phyloP scores from a whole-genome alignment of 1,140 invertebrate genomes.

The Medauroidea extradentata region DNA sequence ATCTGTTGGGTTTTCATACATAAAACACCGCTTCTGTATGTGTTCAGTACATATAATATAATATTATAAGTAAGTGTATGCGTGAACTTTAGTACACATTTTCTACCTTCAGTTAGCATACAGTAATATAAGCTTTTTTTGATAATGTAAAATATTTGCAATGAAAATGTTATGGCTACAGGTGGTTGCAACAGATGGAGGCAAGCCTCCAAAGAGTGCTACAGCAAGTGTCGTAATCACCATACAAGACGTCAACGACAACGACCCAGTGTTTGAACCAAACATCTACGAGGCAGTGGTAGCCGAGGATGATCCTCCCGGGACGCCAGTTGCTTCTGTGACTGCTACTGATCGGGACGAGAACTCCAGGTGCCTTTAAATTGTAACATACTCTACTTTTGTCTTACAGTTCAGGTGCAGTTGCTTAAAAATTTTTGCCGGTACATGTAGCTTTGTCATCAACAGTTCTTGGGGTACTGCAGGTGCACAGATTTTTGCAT shows the following conservation, averaged over 20 bases:
- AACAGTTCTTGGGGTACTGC: too few relatives aligned
- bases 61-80: too few relatives aligned
- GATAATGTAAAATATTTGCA: too few relatives aligned
- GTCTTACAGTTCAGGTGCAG: background rate
- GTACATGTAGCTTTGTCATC: too few relatives aligned
- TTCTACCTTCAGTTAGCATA: too few relatives aligned
- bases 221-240: constrained; percentile 83
- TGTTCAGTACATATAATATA: too few relatives aligned
- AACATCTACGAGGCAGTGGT: constrained; percentile 83
- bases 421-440: background rate
- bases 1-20: too few relatives aligned
- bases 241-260: constrained; percentile 93
- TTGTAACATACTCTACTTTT: background rate
- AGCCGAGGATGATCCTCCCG: constrained; percentile 83
- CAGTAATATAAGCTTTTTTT: too few relatives aligned
- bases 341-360: constrained; percentile 91
- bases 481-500: too few relatives aligned
- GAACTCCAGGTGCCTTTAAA: constrained; percentile 58
- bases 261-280: constrained; percentile 85
- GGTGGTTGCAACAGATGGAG: constrained; percentile 85
- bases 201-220: constrained; percentile 72
- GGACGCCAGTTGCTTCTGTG: constrained; percentile 83
- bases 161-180: too few relatives aligned
- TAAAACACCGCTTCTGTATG: too few relatives aligned
- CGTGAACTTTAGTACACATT: too few relatives aligned